Conservation (phyloP, 1,140 invertebrate genomes). For the Liolophura sinensis region DNA sequence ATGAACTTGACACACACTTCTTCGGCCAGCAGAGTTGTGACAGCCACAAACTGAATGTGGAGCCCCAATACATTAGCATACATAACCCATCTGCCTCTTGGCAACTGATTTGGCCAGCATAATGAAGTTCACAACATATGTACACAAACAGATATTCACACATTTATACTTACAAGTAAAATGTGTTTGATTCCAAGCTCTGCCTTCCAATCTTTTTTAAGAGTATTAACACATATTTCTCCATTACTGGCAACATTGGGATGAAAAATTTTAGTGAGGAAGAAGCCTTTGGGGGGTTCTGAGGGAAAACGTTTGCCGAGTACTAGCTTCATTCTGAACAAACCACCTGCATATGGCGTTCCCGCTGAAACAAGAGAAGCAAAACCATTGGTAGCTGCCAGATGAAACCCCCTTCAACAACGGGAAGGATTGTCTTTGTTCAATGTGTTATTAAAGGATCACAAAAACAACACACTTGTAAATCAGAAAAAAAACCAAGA, state of each 20-base stretch:
- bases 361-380: slow-evolving; percentile 47
- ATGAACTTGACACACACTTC: no score
- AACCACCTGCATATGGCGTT: slow-evolving; percentile 58
- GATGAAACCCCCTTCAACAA: slow-evolving; percentile 6
- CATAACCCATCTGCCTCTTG: no score
- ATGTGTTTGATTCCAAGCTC: slow-evolving; percentile 96
- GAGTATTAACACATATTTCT: slow-evolving; percentile 96
- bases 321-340: slow-evolving; percentile 82
- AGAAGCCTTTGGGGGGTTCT: slow-evolving; percentile 91
- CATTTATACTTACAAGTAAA: slow-evolving; percentile 69
- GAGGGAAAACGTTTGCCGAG: slow-evolving; percentile 92
- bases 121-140: no score
- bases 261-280: slow-evolving; percentile 96
- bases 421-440: no score
- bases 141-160: background rate
- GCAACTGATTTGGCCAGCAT: no score
- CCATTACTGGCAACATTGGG: slow-evolving; percentile 94
- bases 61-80: no score
- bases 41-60: no score
- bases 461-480: slow-evolving; percentile 8
- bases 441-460: no score
- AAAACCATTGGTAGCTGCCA: background rate
- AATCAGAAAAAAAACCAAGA: background rate
- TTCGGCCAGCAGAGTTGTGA: no score
- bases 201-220: slow-evolving; percentile 95